Base-by-base conservation (phyloP, 2,113 vertebrate species). In the Tachysurus vachellii region DNA sequence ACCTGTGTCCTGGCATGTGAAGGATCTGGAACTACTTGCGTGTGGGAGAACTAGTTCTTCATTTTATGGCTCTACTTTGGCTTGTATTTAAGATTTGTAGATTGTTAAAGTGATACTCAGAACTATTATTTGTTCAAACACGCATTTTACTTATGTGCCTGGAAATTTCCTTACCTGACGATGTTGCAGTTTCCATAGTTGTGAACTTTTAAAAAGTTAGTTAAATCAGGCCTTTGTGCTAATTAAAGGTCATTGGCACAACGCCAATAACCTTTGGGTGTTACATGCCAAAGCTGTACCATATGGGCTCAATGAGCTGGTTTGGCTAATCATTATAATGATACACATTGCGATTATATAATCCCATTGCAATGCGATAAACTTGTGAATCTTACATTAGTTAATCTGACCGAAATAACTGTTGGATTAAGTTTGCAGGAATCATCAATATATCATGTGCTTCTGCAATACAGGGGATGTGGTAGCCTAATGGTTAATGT, bases 11-110 rank as follows among this genome's bases (percentile, higher is more conserved):
- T 81, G 87, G 82, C 87, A 88, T 73, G 85, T 59, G 21, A 86
- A 77, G 80, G 85, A 77, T 87, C 73, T 89, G 68, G 83, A 88
- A 53, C 75, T 84, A 61, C 77, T 53, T 44, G 82, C 11, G 82
- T 82, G 85, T 86, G 80, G 87, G 80, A 84, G 77, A 90, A 90
- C 89, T 68, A 88, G 89, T 86, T 88, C 81, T 84, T 57, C 1
- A 16, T 84, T 88, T 90, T 86, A 86, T 86, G 11, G 84, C 83
- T 84, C 42, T 86, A 54, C 57, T 54, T 86, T 90, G 68, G 84
- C 79, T 86, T 59, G 68, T 73, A 42, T 84, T 84, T 73, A 23
- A 68, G 76, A 81, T 79, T 53, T 47, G 54, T 44, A 71, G 31
- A 26, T 28, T 21, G 59, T 70, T 70, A 56, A 70, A 86, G 53